Evolutionary conservation across 2,113 vertebrate species (phyloP).

Genomic region (Phainopepla nitens): DNA sequence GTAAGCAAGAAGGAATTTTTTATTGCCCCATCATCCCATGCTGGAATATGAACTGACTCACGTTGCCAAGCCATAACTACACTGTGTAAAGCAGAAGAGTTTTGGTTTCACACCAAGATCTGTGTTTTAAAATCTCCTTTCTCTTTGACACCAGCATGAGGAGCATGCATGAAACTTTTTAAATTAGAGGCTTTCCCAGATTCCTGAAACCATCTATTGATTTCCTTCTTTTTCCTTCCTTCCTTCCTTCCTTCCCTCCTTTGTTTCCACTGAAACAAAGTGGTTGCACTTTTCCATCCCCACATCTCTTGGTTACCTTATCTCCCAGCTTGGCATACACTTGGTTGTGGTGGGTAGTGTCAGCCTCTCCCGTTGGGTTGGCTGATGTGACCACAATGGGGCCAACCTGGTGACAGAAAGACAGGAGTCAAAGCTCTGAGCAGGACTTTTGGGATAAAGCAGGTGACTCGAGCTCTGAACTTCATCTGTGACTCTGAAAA

Average conservation of each 20-base stretch:
- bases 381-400: conserved; percentile 88
- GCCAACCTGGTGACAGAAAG: conserved; percentile 75
- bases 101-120: background rate
- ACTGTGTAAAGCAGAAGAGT: background rate
- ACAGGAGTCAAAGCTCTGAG: background rate
- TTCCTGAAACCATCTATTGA: background rate
- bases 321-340: conserved; percentile 87
- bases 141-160: background rate
- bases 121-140: background rate
- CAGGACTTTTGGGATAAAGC: background rate
- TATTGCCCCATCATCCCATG: background rate
- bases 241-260: too few relatives aligned
- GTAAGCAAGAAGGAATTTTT: background rate
- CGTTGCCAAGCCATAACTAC: background rate
- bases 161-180: background rate
- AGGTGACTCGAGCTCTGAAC: background rate
- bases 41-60: background rate
- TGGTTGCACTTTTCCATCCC: background rate
- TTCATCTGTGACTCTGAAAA: background rate
- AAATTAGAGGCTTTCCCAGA: background rate
- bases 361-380: conserved; percentile 89
- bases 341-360: conserved; percentile 92
- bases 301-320: conserved; percentile 67
- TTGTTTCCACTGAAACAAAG: background rate
- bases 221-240: background rate